These are phyloP conservation scores for Perizoma flavofasciatum DNA, from an alignment of 2,888 invertebrate genomes.

Conservation along the genomic window DNA sequence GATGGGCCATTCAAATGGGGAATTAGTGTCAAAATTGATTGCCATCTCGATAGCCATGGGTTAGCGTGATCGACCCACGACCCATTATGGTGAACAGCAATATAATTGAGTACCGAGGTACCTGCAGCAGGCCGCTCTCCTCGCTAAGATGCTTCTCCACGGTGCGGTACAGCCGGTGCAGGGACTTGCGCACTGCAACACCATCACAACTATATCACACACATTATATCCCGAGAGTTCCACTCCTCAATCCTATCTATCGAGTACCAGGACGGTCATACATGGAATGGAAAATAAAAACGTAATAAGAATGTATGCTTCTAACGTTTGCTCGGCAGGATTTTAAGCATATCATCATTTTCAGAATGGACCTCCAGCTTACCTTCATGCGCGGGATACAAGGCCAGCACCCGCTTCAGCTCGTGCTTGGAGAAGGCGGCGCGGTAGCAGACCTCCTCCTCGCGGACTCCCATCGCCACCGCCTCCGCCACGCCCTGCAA, in stretches of 20 bases:
- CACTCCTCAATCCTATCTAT: background rate
- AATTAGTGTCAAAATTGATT: no score
- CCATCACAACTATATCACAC: background rate
- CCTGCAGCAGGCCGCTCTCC: constrained; percentile 94
- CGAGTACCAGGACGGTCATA: background rate
- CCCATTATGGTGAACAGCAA: no score
- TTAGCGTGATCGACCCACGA: no score
- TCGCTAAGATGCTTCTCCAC: constrained; percentile 99
- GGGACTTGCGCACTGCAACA: constrained; percentile 93
- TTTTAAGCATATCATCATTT: no score
- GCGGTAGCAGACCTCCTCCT: constrained; percentile 98
- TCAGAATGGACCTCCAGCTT: no score
- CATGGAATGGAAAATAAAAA: no score
- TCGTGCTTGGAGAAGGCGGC: constrained; percentile 98
- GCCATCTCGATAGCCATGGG: no score
- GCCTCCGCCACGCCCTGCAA: constrained; percentile 92
- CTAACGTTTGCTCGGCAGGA: no score
- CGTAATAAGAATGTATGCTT: no score
- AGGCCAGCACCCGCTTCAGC: constrained; percentile 95
- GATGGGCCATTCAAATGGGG: no score
- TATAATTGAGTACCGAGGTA: background rate
- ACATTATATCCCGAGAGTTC: no score
- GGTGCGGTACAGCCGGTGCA: constrained; percentile 96
- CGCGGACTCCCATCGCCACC: constrained; percentile 96
- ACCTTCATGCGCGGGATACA: constrained; percentile 88